phyloP scores from a whole-genome alignment of 2,797 vertebrate genomes.

The Sardinella longiceps region DNA sequence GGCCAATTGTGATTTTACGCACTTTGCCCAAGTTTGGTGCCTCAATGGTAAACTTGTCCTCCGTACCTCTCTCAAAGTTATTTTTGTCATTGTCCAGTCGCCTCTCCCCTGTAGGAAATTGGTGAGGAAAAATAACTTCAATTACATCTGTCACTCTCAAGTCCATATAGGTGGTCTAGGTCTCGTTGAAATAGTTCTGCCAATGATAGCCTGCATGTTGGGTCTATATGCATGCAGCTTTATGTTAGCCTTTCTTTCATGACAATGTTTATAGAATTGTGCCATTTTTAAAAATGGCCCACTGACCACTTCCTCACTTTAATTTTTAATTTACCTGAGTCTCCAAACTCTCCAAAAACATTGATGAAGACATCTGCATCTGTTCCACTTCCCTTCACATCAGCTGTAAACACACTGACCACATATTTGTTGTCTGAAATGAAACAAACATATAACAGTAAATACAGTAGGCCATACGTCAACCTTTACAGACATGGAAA shows the following conservation, averaged over 20 bases:
- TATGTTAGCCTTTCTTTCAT: background rate
- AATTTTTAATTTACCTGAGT: slow-evolving; percentile 80
- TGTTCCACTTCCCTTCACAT: slow-evolving; percentile 89
- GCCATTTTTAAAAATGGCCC: too few relatives aligned
- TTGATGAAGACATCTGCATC: slow-evolving; percentile 96
- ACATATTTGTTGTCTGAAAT: slow-evolving; percentile 90
- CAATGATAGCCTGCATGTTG: background rate
- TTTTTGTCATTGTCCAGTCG: slow-evolving; percentile 89
- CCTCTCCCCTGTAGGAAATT: slow-evolving; percentile 80
- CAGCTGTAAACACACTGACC: slow-evolving; percentile 86
- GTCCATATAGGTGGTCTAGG: too few relatives aligned
- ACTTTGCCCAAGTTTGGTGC: slow-evolving; percentile 90
- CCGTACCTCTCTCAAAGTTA: slow-evolving; percentile 91
- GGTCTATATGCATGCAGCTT: background rate
- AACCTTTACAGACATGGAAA: background rate
- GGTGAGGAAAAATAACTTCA: background rate
- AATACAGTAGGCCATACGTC: background rate
- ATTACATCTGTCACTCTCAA: too few relatives aligned
- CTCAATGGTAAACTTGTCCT: slow-evolving; percentile 93
- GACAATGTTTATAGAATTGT: background rate
- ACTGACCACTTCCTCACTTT: background rate
- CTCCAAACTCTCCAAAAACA: slow-evolving; percentile 93
- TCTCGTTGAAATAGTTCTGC: too few relatives aligned
- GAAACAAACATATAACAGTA: background rate
- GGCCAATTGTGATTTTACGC: slow-evolving; percentile 91